Base-by-base conservation (phyloP, 1,140 invertebrate species). In the Metopolophium dirhodum region DNA sequence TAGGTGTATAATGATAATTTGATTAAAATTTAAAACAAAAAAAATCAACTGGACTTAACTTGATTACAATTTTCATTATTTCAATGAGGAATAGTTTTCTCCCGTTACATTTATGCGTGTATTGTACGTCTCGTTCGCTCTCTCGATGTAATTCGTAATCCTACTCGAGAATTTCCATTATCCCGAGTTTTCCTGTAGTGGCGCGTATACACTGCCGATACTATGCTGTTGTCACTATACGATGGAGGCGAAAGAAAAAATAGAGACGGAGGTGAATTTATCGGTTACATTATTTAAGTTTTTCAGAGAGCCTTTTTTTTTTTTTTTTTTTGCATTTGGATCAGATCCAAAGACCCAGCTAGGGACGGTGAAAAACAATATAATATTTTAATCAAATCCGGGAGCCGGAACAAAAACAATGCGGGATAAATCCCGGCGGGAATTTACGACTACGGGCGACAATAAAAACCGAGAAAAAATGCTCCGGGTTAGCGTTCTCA, bases 351-450 rank as follows among this genome's bases (percentile, higher is more conserved):
- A 83, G 49, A 57, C 82, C 82, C 51, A 30, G 47, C 47, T 49
- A 49, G 35, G 68, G 49, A 93, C 91, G 91, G 77, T 92, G 91
- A 93, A 93, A 93, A 93, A 93, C 91, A 93, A 93, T 93, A 93
- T 86, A 93, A 93, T 93, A 93, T 93, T 93, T 93, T 93, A 93
- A 93, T 93, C 91, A 93, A 93, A 93, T 93, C 82, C 91, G 49
- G 82, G 77, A 86, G 49, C 26, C 47, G 51, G 49, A 85, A 93
- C 91, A 93, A 93, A 93, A 93, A 93, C 91, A 93, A 86, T 57
- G 91, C 68, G 90, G 77, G 82, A 86, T 93, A 93, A 93, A 86
- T 93, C 91, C 91, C 91, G 35, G 57, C 91, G 91, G 91, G 77
- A 93, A 93, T 93, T 93, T 93, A 93, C 82, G 91, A 93, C 51